Conservation (phyloP, 1,140 invertebrate species). For the Calliphora vicina region DNA sequence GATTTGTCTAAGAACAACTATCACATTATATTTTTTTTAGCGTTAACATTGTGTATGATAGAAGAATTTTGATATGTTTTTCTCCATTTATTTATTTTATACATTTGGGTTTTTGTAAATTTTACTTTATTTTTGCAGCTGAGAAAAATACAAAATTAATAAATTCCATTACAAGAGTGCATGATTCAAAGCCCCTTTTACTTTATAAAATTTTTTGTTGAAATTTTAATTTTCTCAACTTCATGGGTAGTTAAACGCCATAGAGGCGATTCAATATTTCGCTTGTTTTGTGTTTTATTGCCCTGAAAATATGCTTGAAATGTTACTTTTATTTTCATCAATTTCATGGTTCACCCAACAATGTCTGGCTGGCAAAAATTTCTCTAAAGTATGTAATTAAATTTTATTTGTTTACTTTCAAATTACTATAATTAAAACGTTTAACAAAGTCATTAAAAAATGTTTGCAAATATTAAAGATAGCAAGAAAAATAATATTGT, state of each 20-base stretch:
- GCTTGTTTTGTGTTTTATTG: background rate
- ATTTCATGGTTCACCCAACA: background rate
- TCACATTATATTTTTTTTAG: no score
- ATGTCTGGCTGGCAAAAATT: no score
- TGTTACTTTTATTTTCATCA: background rate
- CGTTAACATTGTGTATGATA: no score
- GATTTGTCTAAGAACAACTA: no score
- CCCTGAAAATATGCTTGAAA: background rate
- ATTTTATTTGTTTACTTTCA: background rate
- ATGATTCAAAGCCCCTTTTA: no score
- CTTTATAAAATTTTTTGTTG: no score
- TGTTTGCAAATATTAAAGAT: background rate
- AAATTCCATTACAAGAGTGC: no score
- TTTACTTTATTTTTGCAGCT: no score
- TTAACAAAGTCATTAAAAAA: background rate
- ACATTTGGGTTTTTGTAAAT: no score
- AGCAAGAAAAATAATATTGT: background rate
- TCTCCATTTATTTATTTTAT: no score
- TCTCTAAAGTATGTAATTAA: background rate
- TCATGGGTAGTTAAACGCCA: background rate
- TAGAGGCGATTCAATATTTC: background rate
- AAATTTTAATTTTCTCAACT: background rate
- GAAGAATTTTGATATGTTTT: no score
- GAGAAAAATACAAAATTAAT: no score
- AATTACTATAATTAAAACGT: background rate